Percentiles rank a stretch among this genome's conserved stretches.
phyloP scores from a whole-genome alignment of 2,888 invertebrate species.

The Amblyjoppa proteus region DNA sequence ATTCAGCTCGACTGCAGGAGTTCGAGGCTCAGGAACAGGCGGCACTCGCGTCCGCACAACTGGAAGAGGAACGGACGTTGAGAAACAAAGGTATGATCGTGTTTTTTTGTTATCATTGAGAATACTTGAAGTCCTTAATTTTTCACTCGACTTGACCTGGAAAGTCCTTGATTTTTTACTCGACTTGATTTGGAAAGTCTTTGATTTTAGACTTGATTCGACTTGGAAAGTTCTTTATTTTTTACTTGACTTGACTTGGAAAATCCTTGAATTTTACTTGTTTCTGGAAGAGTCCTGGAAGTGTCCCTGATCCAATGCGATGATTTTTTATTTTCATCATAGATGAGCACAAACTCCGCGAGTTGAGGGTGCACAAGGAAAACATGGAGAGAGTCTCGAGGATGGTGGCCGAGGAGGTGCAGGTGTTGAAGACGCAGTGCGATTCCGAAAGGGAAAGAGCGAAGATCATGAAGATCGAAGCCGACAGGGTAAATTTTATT shows the following conservation, averaged over 20 bases:
- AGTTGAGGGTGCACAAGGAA: conserved; percentile 85
- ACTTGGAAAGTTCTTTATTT: too few species aligned
- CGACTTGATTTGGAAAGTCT: too few species aligned
- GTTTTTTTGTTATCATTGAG: conserved; percentile 12
- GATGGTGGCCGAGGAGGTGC: conserved; percentile 89
- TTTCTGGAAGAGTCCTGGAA: neutral
- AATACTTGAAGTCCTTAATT: neutral
- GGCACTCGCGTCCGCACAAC: conserved; percentile 80
- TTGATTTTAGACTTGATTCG: too few species aligned
- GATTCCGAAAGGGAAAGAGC: conserved; percentile 88
- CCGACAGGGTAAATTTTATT: conserved; percentile 81
- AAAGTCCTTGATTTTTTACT: too few species aligned
- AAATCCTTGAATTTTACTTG: too few species aligned
- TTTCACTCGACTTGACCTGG: neutral
- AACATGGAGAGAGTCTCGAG: conserved; percentile 89
- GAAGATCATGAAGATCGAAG: conserved; percentile 83
- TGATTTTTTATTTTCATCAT: conserved; percentile 2
- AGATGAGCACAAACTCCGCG: conserved; percentile 73
- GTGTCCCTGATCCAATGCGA: neutral
- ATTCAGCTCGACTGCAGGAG: conserved; percentile 88
- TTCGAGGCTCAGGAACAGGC: conserved; percentile 90
- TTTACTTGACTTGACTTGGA: too few species aligned
- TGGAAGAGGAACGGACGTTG: conserved; percentile 86
- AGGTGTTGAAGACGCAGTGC: conserved; percentile 87
- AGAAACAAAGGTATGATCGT: conserved; percentile 77